These are phyloP conservation scores for Contarinia nasturtii DNA, from an alignment of 1,140 invertebrate species.

Conservation along the genomic window DNA sequence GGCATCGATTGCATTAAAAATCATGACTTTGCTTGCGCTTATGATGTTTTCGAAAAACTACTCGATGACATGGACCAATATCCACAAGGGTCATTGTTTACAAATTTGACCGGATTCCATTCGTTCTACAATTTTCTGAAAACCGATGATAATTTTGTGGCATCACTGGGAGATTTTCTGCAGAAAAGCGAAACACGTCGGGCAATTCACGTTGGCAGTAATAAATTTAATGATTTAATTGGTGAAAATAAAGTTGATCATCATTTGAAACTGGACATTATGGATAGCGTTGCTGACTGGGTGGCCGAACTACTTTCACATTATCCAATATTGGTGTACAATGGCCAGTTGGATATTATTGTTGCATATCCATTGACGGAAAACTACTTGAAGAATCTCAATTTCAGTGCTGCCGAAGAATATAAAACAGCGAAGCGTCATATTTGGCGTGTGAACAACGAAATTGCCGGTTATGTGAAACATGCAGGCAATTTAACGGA, in stretches of 20 bases:
- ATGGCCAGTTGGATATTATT: slow-evolving; percentile 70
- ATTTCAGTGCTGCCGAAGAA: slow-evolving; percentile 41
- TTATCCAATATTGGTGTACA: slow-evolving; percentile 57
- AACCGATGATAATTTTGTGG: slow-evolving; percentile 23
- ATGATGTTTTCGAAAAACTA: slow-evolving; percentile 46
- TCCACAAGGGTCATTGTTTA: slow-evolving; percentile 41
- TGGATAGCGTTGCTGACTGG: slow-evolving; percentile 61
- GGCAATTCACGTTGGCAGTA: slow-evolving; percentile 67
- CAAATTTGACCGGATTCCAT: slow-evolving; percentile 56
- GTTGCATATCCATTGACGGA: slow-evolving; percentile 60
- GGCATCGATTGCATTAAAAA: slow-evolving; percentile 35
- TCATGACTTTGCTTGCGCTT: slow-evolving; percentile 41
- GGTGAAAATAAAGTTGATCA: slow-evolving; percentile 36
- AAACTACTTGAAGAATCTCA: slow-evolving; percentile 44
- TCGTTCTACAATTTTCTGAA: slow-evolving; percentile 66
- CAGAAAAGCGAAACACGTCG: slow-evolving; percentile 36
- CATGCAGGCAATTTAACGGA: slow-evolving; percentile 52
- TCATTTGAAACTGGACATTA: slow-evolving; percentile 55
- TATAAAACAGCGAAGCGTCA: slow-evolving; percentile 43
- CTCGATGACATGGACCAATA: slow-evolving; percentile 51
- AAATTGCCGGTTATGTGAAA: slow-evolving; percentile 61
- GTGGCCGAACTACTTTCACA: slow-evolving; percentile 43
- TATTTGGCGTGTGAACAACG: slow-evolving; percentile 44
- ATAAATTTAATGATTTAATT: slow-evolving; percentile 37
- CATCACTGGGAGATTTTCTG: slow-evolving; percentile 29